These are phyloP conservation scores for Rhinella marina DNA, from an alignment of 2,797 vertebrate species.

Conservation along the genomic window DNA sequence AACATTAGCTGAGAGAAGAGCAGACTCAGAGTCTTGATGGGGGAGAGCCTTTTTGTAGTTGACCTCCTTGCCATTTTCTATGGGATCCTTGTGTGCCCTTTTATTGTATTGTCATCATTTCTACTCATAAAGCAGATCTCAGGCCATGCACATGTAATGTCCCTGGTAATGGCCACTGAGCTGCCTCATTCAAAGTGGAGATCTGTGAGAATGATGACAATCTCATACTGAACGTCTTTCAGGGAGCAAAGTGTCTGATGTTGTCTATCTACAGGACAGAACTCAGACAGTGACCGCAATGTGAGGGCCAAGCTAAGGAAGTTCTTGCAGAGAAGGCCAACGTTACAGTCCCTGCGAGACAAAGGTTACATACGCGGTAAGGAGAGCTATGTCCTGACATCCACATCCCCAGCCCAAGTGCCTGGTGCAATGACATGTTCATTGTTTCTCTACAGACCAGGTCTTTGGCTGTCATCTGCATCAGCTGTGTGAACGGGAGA, in stretches of 20 bases:
- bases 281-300: slow-evolving; percentile 78
- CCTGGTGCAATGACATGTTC: not conserved
- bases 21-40: not conserved
- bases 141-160: no score
- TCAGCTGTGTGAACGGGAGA: slow-evolving; percentile 83
- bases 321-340: slow-evolving; percentile 89
- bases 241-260: no score
- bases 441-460: slow-evolving; percentile 77
- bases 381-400: no score
- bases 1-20: not conserved
- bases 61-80: not conserved
- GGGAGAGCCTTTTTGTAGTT: no score
- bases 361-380: slow-evolving; percentile 90
- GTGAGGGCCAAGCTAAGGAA: slow-evolving; percentile 89
- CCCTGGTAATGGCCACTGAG: no score
- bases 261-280: slow-evolving; percentile 44
- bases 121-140: no score
- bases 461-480: slow-evolving; percentile 90
- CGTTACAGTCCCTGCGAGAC: slow-evolving; percentile 89
- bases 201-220: no score
- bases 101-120: no score
- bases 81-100: not conserved
- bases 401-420: no score
- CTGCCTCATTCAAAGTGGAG: no score
- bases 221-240: no score